Conservation (phyloP, 2,888 invertebrate genomes). For the Lasioglossum oenotherae region DNA sequence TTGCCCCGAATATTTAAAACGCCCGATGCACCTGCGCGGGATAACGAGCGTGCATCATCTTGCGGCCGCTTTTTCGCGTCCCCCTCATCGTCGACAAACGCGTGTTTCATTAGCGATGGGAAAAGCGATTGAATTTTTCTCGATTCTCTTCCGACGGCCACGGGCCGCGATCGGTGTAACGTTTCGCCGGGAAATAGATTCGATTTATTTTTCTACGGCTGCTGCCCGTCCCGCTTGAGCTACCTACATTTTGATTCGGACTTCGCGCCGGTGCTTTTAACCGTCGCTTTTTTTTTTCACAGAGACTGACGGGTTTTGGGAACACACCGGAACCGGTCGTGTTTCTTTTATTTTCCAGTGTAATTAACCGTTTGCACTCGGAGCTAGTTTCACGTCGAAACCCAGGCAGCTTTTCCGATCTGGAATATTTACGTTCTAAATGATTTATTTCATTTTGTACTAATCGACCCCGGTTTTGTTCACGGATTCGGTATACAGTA, state of each 20-base stretch:
- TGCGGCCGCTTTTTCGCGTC: conserved; percentile 30
- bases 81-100: conserved; percentile 2
- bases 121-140: background rate
- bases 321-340: no score
- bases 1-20: conserved; percentile 46
- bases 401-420: no score
- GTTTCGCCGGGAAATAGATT: background rate
- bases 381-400: background rate
- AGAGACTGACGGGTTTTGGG: background rate
- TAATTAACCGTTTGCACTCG: background rate
- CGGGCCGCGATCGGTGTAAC: background rate
- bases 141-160: background rate
- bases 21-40: conserved; percentile 41
- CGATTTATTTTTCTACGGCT: background rate
- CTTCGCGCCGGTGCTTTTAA: background rate
- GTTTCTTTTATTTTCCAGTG: background rate
- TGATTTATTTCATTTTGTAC: no score
- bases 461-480: no score
- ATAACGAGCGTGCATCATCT: conserved; percentile 54
- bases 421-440: no score
- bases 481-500: no score
- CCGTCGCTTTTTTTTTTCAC: background rate
- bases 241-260: background rate
- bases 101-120: conserved; percentile 33
- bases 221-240: background rate